These are phyloP conservation scores for Heliconius aoede DNA, from an alignment of 2,888 invertebrate genomes.

Conservation along the genomic window DNA sequence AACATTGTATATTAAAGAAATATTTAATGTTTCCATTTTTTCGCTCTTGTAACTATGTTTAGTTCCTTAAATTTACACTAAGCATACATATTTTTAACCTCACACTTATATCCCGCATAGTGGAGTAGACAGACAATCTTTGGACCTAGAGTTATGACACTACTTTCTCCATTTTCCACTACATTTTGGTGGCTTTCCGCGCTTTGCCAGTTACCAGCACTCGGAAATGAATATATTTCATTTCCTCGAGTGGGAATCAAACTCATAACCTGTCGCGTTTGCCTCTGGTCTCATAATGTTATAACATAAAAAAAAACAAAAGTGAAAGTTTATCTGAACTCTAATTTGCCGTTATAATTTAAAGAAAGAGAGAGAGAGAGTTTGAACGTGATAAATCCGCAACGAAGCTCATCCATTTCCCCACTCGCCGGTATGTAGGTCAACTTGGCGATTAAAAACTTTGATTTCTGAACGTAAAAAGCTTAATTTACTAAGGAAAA, in stretches of 20 bases:
- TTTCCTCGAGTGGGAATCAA: no score
- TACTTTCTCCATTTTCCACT: no score
- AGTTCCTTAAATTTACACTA: not conserved
- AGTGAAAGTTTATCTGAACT: not conserved
- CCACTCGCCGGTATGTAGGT: constrained; percentile 6
- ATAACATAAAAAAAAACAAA: not conserved
- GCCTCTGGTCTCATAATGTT: no score
- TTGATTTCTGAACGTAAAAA: constrained; percentile 16
- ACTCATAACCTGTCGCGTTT: no score
- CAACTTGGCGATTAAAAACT: constrained; percentile 13
- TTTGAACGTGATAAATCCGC: constrained; percentile 3
- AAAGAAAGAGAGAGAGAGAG: no score
- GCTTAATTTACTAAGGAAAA: constrained; percentile 7
- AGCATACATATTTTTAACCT: not conserved
- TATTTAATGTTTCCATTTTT: not conserved
- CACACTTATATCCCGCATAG: no score
- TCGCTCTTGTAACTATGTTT: not conserved
- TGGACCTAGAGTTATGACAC: no score
- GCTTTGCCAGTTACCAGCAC: no score
- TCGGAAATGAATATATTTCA: no score
- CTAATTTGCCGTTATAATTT: not conserved
- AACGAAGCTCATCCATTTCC: constrained; percentile 12
- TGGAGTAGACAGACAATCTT: no score
- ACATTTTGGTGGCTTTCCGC: no score
- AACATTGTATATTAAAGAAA: no score